These are phyloP conservation scores for Unio delphinus DNA, from an alignment of 2,888 invertebrate genomes.

Conservation along the genomic window DNA sequence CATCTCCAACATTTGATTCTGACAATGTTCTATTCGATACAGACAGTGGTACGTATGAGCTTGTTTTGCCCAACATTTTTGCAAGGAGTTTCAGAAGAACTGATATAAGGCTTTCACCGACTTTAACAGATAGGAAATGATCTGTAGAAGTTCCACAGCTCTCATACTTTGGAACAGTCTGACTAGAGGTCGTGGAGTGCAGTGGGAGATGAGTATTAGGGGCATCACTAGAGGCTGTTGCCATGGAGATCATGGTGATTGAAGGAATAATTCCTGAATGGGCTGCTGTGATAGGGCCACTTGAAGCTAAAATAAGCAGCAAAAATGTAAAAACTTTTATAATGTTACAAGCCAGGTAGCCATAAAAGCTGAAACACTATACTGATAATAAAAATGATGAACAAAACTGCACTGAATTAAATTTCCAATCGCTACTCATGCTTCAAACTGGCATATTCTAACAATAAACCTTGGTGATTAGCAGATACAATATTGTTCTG, in stretches of 20 bases:
- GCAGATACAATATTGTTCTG: too few relatives aligned
- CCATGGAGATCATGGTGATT: constrained; percentile 36
- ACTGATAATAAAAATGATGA: too few relatives aligned
- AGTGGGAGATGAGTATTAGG: constrained; percentile 33
- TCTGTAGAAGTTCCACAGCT: constrained; percentile 53
- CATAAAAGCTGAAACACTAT: too few relatives aligned
- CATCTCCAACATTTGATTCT: constrained; percentile 81
- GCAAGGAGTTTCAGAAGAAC: constrained; percentile 90
- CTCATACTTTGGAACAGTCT: constrained; percentile 46
- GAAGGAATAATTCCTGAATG: constrained; percentile 53
- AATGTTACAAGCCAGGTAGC: too few relatives aligned
- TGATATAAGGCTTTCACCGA: constrained; percentile 84
- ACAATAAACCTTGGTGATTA: too few relatives aligned
- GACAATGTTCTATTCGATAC: constrained; percentile 23
- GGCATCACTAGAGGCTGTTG: constrained; percentile 27
- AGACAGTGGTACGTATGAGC: constrained; percentile 78
- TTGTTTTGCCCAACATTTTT: constrained; percentile 85
- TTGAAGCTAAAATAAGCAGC: constrained; percentile 34
- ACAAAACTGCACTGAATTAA: too few relatives aligned
- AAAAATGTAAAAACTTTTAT: background rate
- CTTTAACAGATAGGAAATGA: constrained; percentile 35
- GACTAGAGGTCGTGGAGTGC: constrained; percentile 29
- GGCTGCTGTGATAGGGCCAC: constrained; percentile 57
- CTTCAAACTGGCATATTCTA: too few relatives aligned
- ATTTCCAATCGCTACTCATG: too few relatives aligned